Base-by-base conservation (phyloP, 2,888 invertebrate genomes). In the Cryptocephalus primarius region DNA sequence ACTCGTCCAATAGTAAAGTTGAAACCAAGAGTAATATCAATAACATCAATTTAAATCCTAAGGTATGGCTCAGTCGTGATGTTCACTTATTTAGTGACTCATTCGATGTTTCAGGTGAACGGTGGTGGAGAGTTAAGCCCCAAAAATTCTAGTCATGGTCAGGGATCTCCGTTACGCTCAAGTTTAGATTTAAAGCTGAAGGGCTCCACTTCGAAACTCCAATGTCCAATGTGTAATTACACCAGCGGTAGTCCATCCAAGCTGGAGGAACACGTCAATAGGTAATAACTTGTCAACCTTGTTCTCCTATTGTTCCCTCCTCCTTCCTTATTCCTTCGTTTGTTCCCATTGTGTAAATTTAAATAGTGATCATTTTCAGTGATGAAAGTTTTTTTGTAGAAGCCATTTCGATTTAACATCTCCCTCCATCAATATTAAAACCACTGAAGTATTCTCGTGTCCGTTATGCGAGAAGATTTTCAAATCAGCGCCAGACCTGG, bases 341-440 rank as follows among this genome's bases (percentile, higher is more conserved):
- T n/a, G n/a, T n/a, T n/a, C n/a, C n/a, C n/a, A n/a, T n/a, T n/a
- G n/a, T n/a, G n/a, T n/a, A n/a, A n/a, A n/a, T n/a, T n/a, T n/a
- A n/a, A n/a, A n/a, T n/a, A n/a, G n/a, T n/a, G n/a, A n/a, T n/a
- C n/a, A n/a, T n/a, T n/a, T n/a, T n/a, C n/a, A n/a, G n/a, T n/a
- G n/a, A n/a, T n/a, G n/a, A n/a, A n/a, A n/a, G n/a, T 43, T 33
- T 39, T 43, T 33, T 54, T 60, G 36, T 49, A 77, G 88, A 43
- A 82, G 84, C 52, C 88, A 88, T 68, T 88, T 89, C 70, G 87
- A 88, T 68, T 72, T 85, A 39, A 86, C 84, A 8, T 86, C 85
- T 40, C 87, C 87, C 9, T 83, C 83, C 49, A 69, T 82, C 13
- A 49, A 52, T 8, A 46, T 34, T 22, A 74, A n/a, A 69, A 76